Evolutionary conservation across 2,113 vertebrate genomes (phyloP).

Genomic region (Marmota flaviventris): DNA sequence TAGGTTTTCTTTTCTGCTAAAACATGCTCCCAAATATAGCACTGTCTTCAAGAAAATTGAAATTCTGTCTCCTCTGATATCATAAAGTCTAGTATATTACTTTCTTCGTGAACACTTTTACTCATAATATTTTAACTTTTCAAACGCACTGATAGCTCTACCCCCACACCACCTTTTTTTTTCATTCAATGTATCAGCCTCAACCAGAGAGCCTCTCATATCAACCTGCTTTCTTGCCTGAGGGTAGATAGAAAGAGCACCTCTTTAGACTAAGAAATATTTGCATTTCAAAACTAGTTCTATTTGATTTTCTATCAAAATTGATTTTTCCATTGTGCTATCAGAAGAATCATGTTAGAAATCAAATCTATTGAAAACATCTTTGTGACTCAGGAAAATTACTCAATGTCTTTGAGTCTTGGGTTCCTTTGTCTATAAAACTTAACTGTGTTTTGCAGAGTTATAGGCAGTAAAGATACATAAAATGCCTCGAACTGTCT

Average conservation of each 20-base stretch:
- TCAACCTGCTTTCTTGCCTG: slow-evolving; percentile 27
- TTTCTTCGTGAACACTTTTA: not conserved
- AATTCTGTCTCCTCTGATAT: not conserved
- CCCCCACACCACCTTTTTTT: not conserved
- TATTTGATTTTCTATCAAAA: slow-evolving; percentile 59
- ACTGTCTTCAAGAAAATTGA: not conserved
- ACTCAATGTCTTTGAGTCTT: slow-evolving; percentile 13
- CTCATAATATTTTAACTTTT: not conserved
- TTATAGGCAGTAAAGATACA: not conserved
- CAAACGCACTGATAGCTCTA: not conserved
- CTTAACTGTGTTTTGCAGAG: not conserved
- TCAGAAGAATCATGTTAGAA: slow-evolving; percentile 7
- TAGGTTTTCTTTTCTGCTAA: not conserved
- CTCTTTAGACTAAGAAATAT: slow-evolving; percentile 35
- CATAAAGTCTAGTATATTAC: not conserved
- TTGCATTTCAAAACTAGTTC: slow-evolving; percentile 66
- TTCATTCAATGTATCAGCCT: not conserved
- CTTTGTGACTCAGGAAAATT: slow-evolving; percentile 27
- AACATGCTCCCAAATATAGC: not conserved
- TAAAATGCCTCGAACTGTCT: not conserved
- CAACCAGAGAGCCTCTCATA: not conserved
- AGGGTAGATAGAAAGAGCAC: not conserved
- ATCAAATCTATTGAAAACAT: slow-evolving; percentile 48
- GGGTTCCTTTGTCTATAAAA: slow-evolving; percentile 54
- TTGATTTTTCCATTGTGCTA: slow-evolving; percentile 46